Conservation (phyloP, 2,113 vertebrate genomes). For the Anarhynchus alexandrinus region DNA sequence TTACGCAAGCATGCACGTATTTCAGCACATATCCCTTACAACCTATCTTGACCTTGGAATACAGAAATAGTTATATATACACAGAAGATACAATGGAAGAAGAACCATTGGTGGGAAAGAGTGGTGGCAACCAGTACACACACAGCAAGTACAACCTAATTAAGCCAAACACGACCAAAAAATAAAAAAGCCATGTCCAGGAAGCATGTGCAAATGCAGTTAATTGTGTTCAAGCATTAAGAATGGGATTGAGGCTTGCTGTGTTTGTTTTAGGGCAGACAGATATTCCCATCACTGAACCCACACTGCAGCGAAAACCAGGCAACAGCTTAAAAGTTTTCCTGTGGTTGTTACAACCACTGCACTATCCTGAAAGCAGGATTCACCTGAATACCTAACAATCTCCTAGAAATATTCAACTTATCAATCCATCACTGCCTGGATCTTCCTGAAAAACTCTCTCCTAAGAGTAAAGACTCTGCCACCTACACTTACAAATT, state of each 20-base stretch:
- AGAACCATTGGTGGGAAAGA: not conserved
- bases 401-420: not conserved
- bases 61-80: not conserved
- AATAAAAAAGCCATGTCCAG: not conserved
- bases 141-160: not conserved
- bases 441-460: not conserved
- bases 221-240: not conserved
- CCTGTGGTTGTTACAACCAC: not conserved
- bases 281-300: not conserved
- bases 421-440: not conserved
- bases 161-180: not conserved
- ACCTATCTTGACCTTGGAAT: not conserved
- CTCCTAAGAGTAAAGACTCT: not conserved
- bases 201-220: not conserved
- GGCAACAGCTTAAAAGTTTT: not conserved
- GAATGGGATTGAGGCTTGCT: fast-evolving
- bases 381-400: not conserved
- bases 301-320: not conserved
- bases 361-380: fast-evolving
- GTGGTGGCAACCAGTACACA: not conserved
- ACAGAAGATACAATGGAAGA: not conserved
- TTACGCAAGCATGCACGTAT: not conserved
- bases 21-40: not conserved
- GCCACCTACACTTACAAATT: not conserved
- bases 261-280: not conserved